Evolutionary conservation across 2,113 vertebrate species (phyloP), one percentile per base, ranked within the genome.

Genomic region (Notothenia coriiceps): DNA sequence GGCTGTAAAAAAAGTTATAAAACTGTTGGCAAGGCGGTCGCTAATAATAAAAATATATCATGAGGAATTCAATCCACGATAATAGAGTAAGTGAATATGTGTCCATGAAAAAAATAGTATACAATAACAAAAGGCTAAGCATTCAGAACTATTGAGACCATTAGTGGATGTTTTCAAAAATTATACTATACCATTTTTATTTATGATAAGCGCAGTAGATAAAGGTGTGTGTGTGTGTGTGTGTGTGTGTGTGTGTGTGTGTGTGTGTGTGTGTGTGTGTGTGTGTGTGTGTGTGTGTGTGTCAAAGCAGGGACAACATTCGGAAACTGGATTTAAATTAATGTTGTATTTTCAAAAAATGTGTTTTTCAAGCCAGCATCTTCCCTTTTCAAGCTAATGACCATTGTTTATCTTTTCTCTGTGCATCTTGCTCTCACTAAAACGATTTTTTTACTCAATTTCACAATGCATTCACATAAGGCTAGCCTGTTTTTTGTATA

Each of bases 31-130:
- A 66, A 83, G 46, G 69, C 79, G 61, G 68, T 82, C 25, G 20
- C 60, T 76, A 18, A 75, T 63, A 67, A 89, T 88, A 86, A 89
- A 47, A 89, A 79, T 59, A 74, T 70, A 74, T 51, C 44, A 74
- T 54, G 47, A 68, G 61, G 18, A 80, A 84, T 61, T 75, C 20
- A 61, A 77, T 86, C 44, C 15, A 73, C 75, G 49, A 85, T 86
- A 73, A 76, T 13, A 79, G 46, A 77, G 65, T 25, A 67, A 29
- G 54, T 80, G 70, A 84, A 81, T 80, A 47, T 52, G 56, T 78
- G 79, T 29, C 46, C 33, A 33, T 63, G 73, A 74, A 74, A 72
- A n/a, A 64, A 52, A 76, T 3, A 35, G 12, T 57, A 76, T 67
- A 71, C 5, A 78, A 73, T 66, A 79, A 80, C 80, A 91, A 89